phyloP scores from a whole-genome alignment of 2,113 vertebrate genomes.

The Scatophagus argus region DNA sequence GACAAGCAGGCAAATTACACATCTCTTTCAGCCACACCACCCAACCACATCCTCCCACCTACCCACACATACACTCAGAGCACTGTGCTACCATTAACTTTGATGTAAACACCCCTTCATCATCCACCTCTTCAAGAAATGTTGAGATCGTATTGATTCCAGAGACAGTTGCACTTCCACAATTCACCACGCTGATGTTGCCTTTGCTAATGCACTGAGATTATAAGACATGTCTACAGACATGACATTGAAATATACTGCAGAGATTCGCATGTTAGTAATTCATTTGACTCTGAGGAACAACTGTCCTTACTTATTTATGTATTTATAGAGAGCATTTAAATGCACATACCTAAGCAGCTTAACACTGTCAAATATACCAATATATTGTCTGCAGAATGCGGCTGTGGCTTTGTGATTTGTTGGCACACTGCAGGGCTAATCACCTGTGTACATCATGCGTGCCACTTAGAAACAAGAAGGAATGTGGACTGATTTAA shows the following conservation, averaged over 20 bases:
- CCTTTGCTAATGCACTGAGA: not conserved
- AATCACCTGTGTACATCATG: slow-evolving; percentile 36
- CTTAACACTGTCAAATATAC: not conserved
- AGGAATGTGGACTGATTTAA: not conserved
- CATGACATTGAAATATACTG: not conserved
- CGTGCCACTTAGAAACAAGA: not conserved
- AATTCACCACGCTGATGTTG: not conserved
- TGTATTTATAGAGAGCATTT: slow-evolving; percentile 10
- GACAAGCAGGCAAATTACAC: slow-evolving; percentile 2
- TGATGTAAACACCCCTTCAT: slow-evolving; percentile 21
- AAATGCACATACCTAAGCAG: not conserved
- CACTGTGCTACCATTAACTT: slow-evolving; percentile 20
- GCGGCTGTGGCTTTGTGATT: slow-evolving; percentile 3
- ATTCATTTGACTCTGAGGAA: not conserved
- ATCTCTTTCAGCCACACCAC: slow-evolving; percentile 11
- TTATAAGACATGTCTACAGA: not conserved
- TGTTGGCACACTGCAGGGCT: slow-evolving; percentile 22
- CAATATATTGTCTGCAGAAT: not conserved
- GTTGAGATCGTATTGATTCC: slow-evolving; percentile 2
- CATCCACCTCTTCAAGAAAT: slow-evolving; percentile 9
- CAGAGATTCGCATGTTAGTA: slow-evolving; percentile 1
- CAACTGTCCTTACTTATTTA: not conserved
- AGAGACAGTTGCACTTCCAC: not conserved
- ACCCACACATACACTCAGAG: not conserved
- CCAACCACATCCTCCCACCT: not conserved